These are phyloP conservation scores for Archaeoteleia sp. DNA, from an alignment of 2,888 invertebrate genomes.

Conservation along the genomic window DNA sequence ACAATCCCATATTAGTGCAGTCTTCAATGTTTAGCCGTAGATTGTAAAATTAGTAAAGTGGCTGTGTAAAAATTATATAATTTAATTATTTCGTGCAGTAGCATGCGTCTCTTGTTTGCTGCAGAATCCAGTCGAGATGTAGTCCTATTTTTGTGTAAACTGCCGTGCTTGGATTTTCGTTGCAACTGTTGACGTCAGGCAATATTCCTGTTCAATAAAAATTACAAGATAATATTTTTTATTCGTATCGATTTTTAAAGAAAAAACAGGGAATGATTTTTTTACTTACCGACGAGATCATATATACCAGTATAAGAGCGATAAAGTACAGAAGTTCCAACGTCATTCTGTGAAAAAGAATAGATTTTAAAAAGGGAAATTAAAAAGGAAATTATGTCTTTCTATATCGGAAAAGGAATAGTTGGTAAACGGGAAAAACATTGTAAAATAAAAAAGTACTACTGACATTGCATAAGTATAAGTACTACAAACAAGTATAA, in stretches of 20 bases:
- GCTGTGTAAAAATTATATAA: too few species aligned
- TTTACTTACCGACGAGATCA: slow-evolving; percentile 76
- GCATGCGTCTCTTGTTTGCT: slow-evolving; percentile 78
- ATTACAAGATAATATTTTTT: too few species aligned
- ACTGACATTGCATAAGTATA: too few species aligned
- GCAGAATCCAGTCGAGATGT: slow-evolving; percentile 78
- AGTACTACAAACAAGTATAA: too few species aligned
- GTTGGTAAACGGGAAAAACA: too few species aligned
- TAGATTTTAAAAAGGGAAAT: too few species aligned
- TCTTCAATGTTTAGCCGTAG: too few species aligned
- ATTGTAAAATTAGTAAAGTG: too few species aligned
- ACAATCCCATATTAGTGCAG: too few species aligned
- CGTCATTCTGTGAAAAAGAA: slow-evolving; percentile 75
- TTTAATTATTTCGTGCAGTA: slow-evolving; percentile 74
- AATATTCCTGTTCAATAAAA: slow-evolving; percentile 74
- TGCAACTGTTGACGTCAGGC: slow-evolving; percentile 76
- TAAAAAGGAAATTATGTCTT: too few species aligned
- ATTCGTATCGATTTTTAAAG: not conserved
- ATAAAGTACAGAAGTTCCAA: slow-evolving; percentile 77
- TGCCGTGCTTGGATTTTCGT: slow-evolving; percentile 72
- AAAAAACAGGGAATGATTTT: not conserved
- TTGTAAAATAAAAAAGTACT: not conserved
- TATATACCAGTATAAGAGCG: slow-evolving; percentile 76
- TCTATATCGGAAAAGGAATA: too few species aligned
- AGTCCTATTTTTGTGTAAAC: slow-evolving; percentile 77